Conservation (phyloP, 2,797 vertebrate genomes). For the Paedocypris micromegethes region DNA sequence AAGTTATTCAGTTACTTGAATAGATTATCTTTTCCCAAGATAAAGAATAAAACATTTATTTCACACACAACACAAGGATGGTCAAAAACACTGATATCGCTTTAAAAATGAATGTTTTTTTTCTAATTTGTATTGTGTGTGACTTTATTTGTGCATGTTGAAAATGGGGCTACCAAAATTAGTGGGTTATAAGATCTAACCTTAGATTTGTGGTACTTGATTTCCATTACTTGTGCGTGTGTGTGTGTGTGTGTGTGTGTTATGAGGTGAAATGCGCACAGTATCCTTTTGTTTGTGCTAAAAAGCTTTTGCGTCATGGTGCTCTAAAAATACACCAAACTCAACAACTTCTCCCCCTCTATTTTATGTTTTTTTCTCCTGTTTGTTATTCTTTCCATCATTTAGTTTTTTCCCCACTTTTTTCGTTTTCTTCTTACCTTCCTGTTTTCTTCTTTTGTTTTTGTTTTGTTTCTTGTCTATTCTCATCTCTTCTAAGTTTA, state of each 20-base stretch:
- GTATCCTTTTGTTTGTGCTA: constrained; percentile 70
- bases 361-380: background rate
- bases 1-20: too few relatives aligned
- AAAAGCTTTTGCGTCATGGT: constrained; percentile 66
- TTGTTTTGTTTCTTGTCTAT: background rate
- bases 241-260: constrained; percentile 13
- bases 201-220: too few relatives aligned
- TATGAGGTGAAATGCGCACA: constrained; percentile 54
- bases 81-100: too few relatives aligned
- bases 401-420: background rate
- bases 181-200: too few relatives aligned
- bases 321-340: constrained; percentile 65
- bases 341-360: constrained; percentile 4
- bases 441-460: background rate
- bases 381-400: background rate
- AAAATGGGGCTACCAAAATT: too few relatives aligned
- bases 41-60: too few relatives aligned
- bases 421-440: too few relatives aligned
- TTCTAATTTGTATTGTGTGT: too few relatives aligned
- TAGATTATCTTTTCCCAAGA: too few relatives aligned
- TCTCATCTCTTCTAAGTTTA: constrained; percentile 4
- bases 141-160: too few relatives aligned
- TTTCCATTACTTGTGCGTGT: constrained; percentile 3
- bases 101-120: too few relatives aligned
- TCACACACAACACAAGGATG: too few relatives aligned